Evolutionary conservation across 2,888 invertebrate genomes (phyloP).

Genomic region (Antitype chi): DNA sequence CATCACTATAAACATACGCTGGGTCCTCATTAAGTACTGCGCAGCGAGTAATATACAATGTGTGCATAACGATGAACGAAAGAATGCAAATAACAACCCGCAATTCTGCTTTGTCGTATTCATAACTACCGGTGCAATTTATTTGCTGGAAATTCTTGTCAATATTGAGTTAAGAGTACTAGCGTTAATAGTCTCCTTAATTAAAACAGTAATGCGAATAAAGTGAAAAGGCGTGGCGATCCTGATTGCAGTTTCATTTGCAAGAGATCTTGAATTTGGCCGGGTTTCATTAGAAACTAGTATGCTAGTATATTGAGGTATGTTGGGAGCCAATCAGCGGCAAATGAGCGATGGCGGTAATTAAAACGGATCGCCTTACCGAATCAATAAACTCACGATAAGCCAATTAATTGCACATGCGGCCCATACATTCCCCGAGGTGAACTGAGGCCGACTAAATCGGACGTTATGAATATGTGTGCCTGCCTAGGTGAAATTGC

Average conservation of each 20-base stretch:
- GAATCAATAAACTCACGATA: conserved; percentile 89
- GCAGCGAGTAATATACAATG: conserved; percentile 41
- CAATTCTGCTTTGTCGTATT: conserved; percentile 35
- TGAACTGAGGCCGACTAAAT: conserved; percentile 74
- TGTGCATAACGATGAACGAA: conserved; percentile 32
- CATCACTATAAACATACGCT: conserved; percentile 39
- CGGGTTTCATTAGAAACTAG: conserved; percentile 65
- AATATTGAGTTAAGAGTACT: conserved; percentile 61
- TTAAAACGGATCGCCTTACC: conserved; percentile 90
- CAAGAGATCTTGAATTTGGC: conserved; percentile 60
- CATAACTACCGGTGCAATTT: conserved; percentile 42
- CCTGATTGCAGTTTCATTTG: conserved; percentile 33
- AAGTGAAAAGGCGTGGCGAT: conserved; percentile 39
- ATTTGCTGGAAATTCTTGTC: conserved; percentile 61
- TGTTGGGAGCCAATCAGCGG: conserved; percentile 83
- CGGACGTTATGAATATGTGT: conserved; percentile 64
- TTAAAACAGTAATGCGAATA: conserved; percentile 64
- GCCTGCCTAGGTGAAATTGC: conserved; percentile 55
- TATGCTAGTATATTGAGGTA: conserved; percentile 60
- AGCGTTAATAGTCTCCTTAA: conserved; percentile 65
- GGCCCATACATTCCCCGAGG: conserved; percentile 78
- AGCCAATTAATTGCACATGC: conserved; percentile 89
- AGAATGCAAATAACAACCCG: conserved; percentile 52
- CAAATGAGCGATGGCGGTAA: conserved; percentile 88
- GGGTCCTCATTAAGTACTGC: conserved; percentile 48